Evolutionary conservation across 2,797 vertebrate species (phyloP).

Genomic region (Myotis vivesi): DNA sequence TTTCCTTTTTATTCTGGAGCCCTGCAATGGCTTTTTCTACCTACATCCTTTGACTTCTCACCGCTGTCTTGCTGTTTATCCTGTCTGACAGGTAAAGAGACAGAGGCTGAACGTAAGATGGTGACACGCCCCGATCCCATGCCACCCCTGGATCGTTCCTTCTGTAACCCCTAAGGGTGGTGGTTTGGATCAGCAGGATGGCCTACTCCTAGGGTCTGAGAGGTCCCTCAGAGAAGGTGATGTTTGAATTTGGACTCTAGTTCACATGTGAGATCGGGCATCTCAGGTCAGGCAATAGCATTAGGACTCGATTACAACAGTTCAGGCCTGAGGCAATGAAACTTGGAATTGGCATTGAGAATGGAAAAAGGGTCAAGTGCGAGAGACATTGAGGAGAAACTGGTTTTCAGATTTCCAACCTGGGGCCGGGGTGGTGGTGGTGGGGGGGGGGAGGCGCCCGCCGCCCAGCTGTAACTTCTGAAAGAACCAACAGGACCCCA

Average conservation of each 20-base stretch:
- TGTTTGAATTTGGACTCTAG: neutral
- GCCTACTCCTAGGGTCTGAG: neutral
- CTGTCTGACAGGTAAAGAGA: neutral
- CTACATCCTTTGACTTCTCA: neutral
- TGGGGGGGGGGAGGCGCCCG: too few relatives aligned
- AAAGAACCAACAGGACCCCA: neutral
- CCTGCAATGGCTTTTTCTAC: neutral
- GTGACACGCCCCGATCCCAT: neutral
- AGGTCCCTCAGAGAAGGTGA: neutral
- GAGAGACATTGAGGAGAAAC: neutral
- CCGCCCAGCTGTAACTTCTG: neutral
- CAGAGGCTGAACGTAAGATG: neutral
- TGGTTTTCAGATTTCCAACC: neutral
- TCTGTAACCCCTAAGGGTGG: neutral
- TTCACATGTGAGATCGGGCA: neutral
- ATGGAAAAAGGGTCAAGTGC: conserved; percentile 44
- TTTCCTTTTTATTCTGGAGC: neutral
- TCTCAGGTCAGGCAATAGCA: neutral
- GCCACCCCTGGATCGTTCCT: neutral
- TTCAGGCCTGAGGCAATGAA: neutral
- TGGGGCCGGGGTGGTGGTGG: neutral
- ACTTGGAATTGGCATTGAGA: conserved; percentile 41
- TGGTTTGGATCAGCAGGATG: neutral
- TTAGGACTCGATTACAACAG: neutral
- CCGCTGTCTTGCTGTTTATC: neutral